Conservation (phyloP, 2,113 vertebrate species). For the Hippocampus guttulatus region DNA sequence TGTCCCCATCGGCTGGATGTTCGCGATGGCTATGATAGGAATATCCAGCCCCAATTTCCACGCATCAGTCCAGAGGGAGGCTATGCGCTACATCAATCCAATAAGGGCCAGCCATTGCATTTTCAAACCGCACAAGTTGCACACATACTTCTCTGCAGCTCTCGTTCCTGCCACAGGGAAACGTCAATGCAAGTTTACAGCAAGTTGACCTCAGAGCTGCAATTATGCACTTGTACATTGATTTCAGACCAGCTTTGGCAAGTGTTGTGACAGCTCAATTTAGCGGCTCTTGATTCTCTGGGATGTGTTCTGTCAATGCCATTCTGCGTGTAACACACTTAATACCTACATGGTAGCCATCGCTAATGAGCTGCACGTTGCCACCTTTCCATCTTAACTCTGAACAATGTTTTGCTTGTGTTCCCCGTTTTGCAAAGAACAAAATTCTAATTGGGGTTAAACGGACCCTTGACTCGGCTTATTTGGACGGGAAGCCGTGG, state of each 20-base stretch:
- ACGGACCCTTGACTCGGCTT: conserved; percentile 38
- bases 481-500: conserved; percentile 5
- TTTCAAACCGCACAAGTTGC: neutral
- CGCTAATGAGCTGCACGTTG: neutral
- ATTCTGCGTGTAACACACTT: neutral
- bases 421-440: conserved; percentile 8
- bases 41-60: conserved; percentile 28
- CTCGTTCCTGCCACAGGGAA: neutral
- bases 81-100: neutral
- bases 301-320: neutral
- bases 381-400: neutral
- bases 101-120: neutral
- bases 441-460: conserved; percentile 37
- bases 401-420: conserved; percentile 12
- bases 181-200: neutral
- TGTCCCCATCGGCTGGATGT: conserved; percentile 10
- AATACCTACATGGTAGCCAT: neutral
- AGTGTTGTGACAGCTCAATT: neutral
- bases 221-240: neutral
- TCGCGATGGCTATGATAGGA: conserved; percentile 41
- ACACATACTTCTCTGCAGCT: neutral
- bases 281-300: neutral
- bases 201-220: neutral
- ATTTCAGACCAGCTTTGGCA: neutral
- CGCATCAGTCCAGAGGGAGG: neutral